Base-by-base conservation (phyloP, 64 coral and sea anemone species). In the Montipora sp. region DNA sequence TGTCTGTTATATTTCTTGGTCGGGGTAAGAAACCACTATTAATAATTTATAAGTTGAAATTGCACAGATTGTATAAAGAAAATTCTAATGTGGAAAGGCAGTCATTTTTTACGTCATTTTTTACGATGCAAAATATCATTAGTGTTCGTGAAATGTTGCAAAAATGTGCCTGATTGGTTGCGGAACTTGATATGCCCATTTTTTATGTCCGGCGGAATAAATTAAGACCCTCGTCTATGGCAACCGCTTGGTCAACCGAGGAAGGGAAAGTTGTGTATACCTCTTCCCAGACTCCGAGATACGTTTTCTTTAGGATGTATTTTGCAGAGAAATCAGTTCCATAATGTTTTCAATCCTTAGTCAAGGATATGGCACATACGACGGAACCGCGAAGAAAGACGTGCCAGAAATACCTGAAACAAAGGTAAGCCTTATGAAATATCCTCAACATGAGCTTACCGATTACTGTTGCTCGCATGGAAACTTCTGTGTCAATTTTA, bases 311-410 rank as follows among this genome's bases (percentile, higher is more conserved):
- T 22, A 6, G 59, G 22, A 70, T 71, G 47, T 49, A 8, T 78
- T 48, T 27, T 49, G 47, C 46, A 16, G 68, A 43, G 18, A 21
- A 49, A 14, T 72, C 50, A 2, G 8, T 85, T 19, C 43, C 23
- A 66, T 69, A 19, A 87, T 93, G 83, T 86, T 93, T 53, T 93
- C 91, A 6, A 15, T 78, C 3, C 83, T 93, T 7, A 93, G 91
- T 80, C 91, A 71, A 71, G 91, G 91, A 46, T 93, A 93, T 70
- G 91, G 91, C 1, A 93, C 91, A 10, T 93, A 86, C 46, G 91
- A 93, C 11, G 91, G 91, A 24, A 93, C 67, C 44, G 91, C 91
- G 15, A 93, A 93, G 60, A 78, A 72, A 80, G 91, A 93, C n/a
- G 27, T 75, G 8, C 82, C 70, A 85, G 82, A 85, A 85, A 85